A percentile compares a stretch with the other conserved stretches of the same genome.
Evolutionary conservation across 2,888 invertebrate genomes (phyloP).

Genomic region (Hydriomena furcata): DNA sequence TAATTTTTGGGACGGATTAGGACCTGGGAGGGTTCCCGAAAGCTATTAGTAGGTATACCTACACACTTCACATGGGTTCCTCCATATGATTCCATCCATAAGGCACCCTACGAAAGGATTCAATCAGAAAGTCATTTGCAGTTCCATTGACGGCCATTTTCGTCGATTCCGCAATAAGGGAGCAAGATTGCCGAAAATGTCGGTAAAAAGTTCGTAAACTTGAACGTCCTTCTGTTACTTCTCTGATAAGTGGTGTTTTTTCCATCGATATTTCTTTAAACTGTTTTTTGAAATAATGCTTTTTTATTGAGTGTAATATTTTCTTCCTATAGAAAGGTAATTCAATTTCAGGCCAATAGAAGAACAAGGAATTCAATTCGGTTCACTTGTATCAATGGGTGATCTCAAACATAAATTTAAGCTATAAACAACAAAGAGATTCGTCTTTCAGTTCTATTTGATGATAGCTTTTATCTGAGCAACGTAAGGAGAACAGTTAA

Average conservation of each 20-base stretch:
- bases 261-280: conserved; percentile 1
- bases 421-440: conserved; percentile 22
- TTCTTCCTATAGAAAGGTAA: too few species aligned
- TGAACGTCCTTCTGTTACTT: conserved; percentile 26
- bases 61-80: conserved; percentile 40
- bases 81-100: conserved; percentile 45
- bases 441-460: conserved; percentile 22
- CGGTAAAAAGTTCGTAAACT: conserved; percentile 35
- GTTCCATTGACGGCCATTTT: conserved; percentile 32
- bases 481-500: conserved; percentile 25
- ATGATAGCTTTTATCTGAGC: conserved; percentile 24
- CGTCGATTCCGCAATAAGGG: conserved; percentile 31
- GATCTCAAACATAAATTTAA: conserved; percentile 21
- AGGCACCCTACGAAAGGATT: conserved; percentile 38
- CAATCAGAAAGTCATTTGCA: conserved; percentile 55
- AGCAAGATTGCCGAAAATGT: conserved; percentile 38
- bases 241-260: conserved; percentile 18
- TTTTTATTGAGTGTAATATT: too few species aligned
- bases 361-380: conserved; percentile 8
- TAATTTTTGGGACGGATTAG: conserved; percentile 38
- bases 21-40: conserved; percentile 38
- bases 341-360: too few species aligned
- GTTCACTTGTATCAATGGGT: conserved; percentile 7
- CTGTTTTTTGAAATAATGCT: conserved; percentile 1
- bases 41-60: conserved; percentile 40